Base-by-base conservation (phyloP, 1,140 invertebrate species). In the Drosophila pectinifera region DNA sequence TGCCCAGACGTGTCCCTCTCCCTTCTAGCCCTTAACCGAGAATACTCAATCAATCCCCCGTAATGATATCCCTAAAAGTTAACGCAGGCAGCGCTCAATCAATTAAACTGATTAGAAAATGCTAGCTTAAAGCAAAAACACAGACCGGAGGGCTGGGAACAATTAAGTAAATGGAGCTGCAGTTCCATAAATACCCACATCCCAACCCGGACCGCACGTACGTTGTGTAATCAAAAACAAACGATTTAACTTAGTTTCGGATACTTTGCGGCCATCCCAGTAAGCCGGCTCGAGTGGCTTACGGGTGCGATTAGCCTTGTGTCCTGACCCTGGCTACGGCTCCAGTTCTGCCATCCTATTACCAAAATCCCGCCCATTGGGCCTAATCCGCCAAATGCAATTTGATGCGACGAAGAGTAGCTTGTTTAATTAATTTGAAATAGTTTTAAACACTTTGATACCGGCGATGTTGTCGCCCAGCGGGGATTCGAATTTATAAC, bases 401-500 rank as follows among this genome's bases (percentile, higher is more conserved):
- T 61, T 64, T 56, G 56, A 68, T 48, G 51, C 28, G 39, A 43
- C 42, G 53, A 20, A 31, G 36, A 69, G 64, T 41, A 58, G 72
- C 61, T 80, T 20, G 59, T 41, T 63, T 86, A 81, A 84, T 84
- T 84, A 86, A 79, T 84, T 74, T 74, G 63, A 78, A 86, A 75
- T 64, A 43, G 43, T 68, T 67, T 14, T 24, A 55, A 63, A 34
- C 49, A 51, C 45, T 59, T 36, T 59, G 24, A 22, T 20, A 53
- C 49, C 31, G 8, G 10, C 28, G 42, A 63, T 55, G 48, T 24
- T 67, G 63, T 42, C 13, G 24, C 64, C 69, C 42, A 26, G 73
- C 20, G 31, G 54, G 62, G 73, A 61, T 73, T 85, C 61, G 65
- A 85, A 68, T 64, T 62, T 67, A 85, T 78, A 78, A 68, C 81